Base-by-base conservation (phyloP, 2,888 invertebrate genomes). In the Dyspetes luteomarginatus region DNA sequence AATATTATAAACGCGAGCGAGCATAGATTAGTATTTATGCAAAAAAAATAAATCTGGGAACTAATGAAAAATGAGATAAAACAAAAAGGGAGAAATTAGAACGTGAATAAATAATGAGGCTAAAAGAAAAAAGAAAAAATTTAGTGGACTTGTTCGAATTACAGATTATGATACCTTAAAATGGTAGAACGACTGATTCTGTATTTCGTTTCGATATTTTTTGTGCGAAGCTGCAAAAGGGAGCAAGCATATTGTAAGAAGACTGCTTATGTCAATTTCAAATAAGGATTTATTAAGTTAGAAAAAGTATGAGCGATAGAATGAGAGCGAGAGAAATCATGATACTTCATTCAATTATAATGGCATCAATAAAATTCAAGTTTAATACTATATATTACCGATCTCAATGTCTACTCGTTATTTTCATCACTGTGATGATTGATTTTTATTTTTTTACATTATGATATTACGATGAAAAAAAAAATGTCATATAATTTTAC, bases 261-360 rank as follows among this genome's bases (percentile, higher is more conserved):
- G 91, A 91, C 91, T 91, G 91, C 90, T 90, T 89, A 89, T 83
- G 90, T 91, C 91, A 91, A 91, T 91, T 91, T 91, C 89, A 87
- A 77, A 89, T 88, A 88, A 90, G 86, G 75, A 86, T 85, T 75
- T 87, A 87, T 88, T 88, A 88, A 88, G 85, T 89, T 90, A 84
- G 79, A 58, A 67, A 82, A 82, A 77, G 60, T 50, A 69, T 50
- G 56, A 41, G 24, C 17, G 19, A 67, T 52, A 22, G 50, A 26
- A 41, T 58, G 73, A 55, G 17, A 48, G 22, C 2, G 65, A 65
- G 17, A 19, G 50, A 30, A 77, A 79, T 79, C 67, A 81, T 84
- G 76, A 86, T 85, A 83, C 86, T 85, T 87, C 86, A 84, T 86
- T 36, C 86, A 80, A 88, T 86, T 87, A 83, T 30, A 81, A 86